Base-by-base conservation (phyloP, 2,888 invertebrate species). In the Synanthedon formicaeformis region DNA sequence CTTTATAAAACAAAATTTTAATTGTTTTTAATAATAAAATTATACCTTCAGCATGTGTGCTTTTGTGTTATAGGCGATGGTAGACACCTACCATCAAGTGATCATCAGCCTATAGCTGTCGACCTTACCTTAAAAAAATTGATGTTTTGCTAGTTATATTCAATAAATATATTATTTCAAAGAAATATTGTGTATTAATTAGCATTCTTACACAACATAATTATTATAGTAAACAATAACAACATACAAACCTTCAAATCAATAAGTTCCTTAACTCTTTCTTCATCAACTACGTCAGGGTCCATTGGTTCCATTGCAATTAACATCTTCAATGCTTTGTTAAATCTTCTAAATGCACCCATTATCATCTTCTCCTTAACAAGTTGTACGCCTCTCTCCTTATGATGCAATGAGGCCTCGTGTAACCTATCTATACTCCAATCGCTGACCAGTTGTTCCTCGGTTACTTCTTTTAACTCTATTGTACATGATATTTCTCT, bases 331-430 rank as follows among this genome's bases (percentile, higher is more conserved):
- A 94, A 85, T 1, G 93, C 91, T 72, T 91, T 92, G 57, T 89
- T 90, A 71, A 95, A 96, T 55, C 85, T 74, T n/a, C 80, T 66
- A 62, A 94, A 95, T 0, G 95, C 94, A 69, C 94, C 93, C 10
- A 84, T 67, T 52, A 85, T 79, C 52, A 91, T 89, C 57, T 89
- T 89, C 1, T 84, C 69, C 67, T 91, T 91, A 57, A 93, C 94
- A 57, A 94, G 82, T 40, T 86, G 72, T 0, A 93, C 92, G 3
- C 92, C 91, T 41, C 75, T 68, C 56, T 89, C 88, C 72, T 91
- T 91, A 59, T 89, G 87, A 60, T 84, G 80, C 40, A 78, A 61
- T 1, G 90, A 86, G 14, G 80, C 70, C 49, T 84, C 79, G 60
- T 85, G 85, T 56, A 90, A 81, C 54, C 90, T 81, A 51, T 83